Conservation (phyloP, 37 sponge, comb jelly and placozoan species). For the Lycopodina hypogea region DNA sequence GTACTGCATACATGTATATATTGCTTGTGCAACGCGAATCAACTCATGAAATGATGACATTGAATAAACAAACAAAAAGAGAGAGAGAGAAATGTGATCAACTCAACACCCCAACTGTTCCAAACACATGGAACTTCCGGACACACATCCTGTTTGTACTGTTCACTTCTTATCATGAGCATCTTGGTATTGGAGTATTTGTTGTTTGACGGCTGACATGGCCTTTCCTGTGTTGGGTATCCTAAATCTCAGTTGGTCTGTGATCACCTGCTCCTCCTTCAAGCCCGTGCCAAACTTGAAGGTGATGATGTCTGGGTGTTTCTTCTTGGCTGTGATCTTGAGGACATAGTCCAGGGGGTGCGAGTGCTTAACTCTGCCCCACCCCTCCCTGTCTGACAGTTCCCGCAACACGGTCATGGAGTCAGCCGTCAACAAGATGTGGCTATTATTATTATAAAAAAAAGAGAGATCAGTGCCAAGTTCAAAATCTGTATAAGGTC, state of each 20-base stretch:
- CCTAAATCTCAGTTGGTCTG: slow-evolving; percentile 57
- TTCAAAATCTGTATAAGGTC: no score
- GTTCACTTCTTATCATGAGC: no score
- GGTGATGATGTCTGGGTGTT: slow-evolving; percentile 87
- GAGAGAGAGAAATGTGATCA: no score
- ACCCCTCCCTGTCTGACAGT: slow-evolving; percentile 69
- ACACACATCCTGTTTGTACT: not conserved
- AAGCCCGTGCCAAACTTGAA: slow-evolving; percentile 72
- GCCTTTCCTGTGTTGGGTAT: slow-evolving; percentile 79
- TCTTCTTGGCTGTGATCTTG: slow-evolving; percentile 93
- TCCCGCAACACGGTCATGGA: slow-evolving; percentile 70
- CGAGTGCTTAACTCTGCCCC: slow-evolving; percentile 59
- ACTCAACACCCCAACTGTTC: no score
- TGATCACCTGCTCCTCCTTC: slow-evolving; percentile 38
- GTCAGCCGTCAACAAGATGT: slow-evolving; percentile 60
- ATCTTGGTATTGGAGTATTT: slow-evolving; percentile 23
- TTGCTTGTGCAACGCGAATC: no score
- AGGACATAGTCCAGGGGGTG: slow-evolving; percentile 60
- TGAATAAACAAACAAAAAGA: no score
- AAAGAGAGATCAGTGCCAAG: not conserved
- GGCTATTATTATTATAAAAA: slow-evolving; percentile 28
- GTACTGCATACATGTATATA: no score
- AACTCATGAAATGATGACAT: no score
- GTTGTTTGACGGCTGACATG: slow-evolving; percentile 61
- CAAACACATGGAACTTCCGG: no score